Base-by-base conservation (phyloP, 2,113 vertebrate genomes). In the Castor canadensis region DNA sequence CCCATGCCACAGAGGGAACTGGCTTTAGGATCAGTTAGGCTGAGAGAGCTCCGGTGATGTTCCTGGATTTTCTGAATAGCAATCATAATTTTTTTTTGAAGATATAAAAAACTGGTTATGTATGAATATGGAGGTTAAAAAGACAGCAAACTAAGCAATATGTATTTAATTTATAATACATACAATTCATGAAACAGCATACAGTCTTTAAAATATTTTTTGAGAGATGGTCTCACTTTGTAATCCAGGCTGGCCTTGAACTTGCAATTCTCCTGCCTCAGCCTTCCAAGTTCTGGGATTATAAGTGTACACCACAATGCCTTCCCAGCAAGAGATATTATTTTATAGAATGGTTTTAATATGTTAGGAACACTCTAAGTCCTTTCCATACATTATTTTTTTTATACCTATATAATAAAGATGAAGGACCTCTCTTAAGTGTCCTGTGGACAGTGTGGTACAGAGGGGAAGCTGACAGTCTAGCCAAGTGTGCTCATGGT, bases 341-440 rank as follows among this genome's bases (percentile, higher is more conserved):
- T 93, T 88, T 85, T 86, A 82, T 64, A 66, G 20, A 75, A 85
- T 81, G n/a, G 3, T 80, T 45, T n/a, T 58, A 72, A 32, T 86
- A 3, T 67, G 56, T 87, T 60, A 79, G 45, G 32, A 32, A 52
- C 15, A 73, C 20, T 76, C 19, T 77, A 56, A 56, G 6, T 64
- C 86, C 24, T 72, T 81, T 54, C 35, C 38, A 81, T 17, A 64
- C 4, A 35, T 80, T 71, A 22, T 94, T 77, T 91, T 47, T 58
- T 71, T 89, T 64, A 86, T 32, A 35, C 35, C 76, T 26, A 56
- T 20, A 20, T 22, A 24, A 56, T 32, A 9, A 15, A 15, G 6
- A 20, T 4, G n/a, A 73, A 91, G 38, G 54, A 9, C 67, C 26
- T 16, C 9, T 47, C 73, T 30, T 0, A 0, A 60, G 4, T 26